phyloP scores from a whole-genome alignment of 1,140 invertebrate species.

The Cataglyphis hispanica region DNA sequence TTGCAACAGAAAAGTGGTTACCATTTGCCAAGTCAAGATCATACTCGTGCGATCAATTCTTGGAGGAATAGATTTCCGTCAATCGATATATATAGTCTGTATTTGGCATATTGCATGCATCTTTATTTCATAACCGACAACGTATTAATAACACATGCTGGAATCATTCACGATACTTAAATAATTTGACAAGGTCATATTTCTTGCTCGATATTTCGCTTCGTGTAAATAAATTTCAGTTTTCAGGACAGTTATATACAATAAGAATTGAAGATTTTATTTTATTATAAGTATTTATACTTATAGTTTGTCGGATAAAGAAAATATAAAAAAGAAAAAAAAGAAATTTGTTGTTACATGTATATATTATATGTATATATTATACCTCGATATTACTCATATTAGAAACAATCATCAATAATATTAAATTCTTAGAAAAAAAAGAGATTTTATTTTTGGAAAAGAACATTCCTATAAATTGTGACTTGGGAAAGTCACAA shows the following conservation, averaged over 20 bases:
- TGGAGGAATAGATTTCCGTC: conserved; percentile 46
- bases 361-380: too few species aligned
- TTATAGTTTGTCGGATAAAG: not conserved
- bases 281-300: too few species aligned
- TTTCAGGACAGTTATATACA: not conserved
- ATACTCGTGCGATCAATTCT: conserved; percentile 62
- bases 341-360: too few species aligned
- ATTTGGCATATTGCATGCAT: conserved; percentile 61
- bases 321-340: too few species aligned
- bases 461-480: not conserved
- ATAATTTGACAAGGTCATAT: conserved; percentile 65
- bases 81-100: conserved; percentile 46
- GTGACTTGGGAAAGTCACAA: not conserved
- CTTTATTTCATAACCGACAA: conserved; percentile 64
- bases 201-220: not conserved
- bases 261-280: not conserved
- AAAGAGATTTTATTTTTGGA: not conserved
- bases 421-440: too few species aligned
- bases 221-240: conserved; percentile 19
- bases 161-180: conserved; percentile 65
- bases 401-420: too few species aligned
- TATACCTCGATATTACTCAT: too few species aligned
- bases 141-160: conserved; percentile 63
- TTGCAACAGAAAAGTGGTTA: conserved; percentile 52
- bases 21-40: conserved; percentile 51